Evolutionary conservation across 2,113 vertebrate genomes (phyloP).

Genomic region (Alligator mississippiensis): DNA sequence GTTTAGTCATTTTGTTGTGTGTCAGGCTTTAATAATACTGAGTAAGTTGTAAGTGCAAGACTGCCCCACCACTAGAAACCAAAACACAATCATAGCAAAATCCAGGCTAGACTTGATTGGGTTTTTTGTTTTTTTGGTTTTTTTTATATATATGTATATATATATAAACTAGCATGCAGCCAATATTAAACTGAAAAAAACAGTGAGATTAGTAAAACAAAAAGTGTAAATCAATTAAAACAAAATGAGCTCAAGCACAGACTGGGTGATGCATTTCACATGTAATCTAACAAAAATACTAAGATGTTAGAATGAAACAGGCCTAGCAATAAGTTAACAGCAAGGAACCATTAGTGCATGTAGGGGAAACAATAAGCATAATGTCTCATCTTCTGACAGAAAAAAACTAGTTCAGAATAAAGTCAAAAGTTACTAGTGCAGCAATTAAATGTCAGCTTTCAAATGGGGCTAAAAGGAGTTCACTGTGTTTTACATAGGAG

Average conservation of each 20-base stretch:
- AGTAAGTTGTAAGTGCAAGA: constrained; percentile 89
- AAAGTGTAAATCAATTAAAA: constrained; percentile 76
- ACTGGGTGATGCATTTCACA: constrained; percentile 92
- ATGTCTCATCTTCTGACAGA: constrained; percentile 87
- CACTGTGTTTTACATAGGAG: not conserved
- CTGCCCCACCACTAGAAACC: constrained; percentile 90
- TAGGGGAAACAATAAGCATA: constrained; percentile 87
- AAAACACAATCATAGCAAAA: constrained; percentile 92
- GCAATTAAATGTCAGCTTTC: constrained; percentile 77
- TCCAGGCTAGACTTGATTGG: constrained; percentile 92
- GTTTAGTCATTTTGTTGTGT: constrained; percentile 89
- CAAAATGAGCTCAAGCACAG: constrained; percentile 88
- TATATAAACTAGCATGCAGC: constrained; percentile 86
- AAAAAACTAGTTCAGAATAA: constrained; percentile 38
- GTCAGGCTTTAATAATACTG: constrained; percentile 82
- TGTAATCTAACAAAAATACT: constrained; percentile 88
- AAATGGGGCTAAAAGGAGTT: not conserved
- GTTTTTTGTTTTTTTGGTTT: constrained; percentile 63
- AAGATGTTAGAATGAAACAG: constrained; percentile 90
- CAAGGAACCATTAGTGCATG: constrained; percentile 94
- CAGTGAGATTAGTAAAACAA: constrained; percentile 93
- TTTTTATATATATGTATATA: constrained; percentile 71
- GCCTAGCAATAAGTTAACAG: constrained; percentile 90
- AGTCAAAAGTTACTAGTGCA: constrained; percentile 56
- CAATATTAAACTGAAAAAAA: constrained; percentile 92